These are phyloP conservation scores for Actenoides lindsayi DNA, from an alignment of 2,113 vertebrate species.

Conservation along the genomic window DNA sequence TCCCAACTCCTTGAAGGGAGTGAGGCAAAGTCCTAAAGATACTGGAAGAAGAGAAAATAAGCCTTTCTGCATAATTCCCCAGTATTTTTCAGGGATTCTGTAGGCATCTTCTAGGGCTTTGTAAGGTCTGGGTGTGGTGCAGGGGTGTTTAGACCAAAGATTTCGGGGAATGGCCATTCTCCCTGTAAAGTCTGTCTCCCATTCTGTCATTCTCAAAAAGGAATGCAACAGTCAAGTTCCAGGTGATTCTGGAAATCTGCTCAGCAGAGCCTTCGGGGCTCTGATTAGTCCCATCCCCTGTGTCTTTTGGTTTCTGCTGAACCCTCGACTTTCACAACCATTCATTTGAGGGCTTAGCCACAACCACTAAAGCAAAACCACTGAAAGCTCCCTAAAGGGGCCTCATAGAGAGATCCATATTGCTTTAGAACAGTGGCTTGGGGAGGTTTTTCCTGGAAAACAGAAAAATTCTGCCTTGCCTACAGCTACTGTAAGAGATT, in stretches of 20 bases:
- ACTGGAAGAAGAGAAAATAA: background rate
- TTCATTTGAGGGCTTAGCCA: constrained; percentile 45
- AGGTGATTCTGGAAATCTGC: background rate
- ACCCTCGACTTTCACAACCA: constrained; percentile 15
- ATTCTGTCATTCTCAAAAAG: background rate
- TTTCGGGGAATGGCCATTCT: background rate
- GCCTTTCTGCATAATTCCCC: background rate
- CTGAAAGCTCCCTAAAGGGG: background rate
- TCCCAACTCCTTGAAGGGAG: background rate
- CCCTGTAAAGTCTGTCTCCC: background rate
- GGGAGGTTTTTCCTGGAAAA: background rate
- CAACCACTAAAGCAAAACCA: constrained; percentile 33
- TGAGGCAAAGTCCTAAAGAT: background rate
- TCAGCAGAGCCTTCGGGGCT: background rate
- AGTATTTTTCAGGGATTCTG: background rate
- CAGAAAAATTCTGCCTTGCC: background rate
- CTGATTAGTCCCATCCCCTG: background rate
- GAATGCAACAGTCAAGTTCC: background rate
- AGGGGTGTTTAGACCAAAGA: background rate
- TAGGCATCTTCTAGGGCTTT: background rate
- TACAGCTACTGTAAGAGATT: background rate
- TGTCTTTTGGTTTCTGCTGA: background rate
- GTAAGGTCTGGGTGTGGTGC: background rate
- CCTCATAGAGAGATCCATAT: background rate
- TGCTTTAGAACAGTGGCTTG: background rate